Evolutionary conservation across 2,113 vertebrate genomes (phyloP).

Genomic region (Scalopus aquaticus): DNA sequence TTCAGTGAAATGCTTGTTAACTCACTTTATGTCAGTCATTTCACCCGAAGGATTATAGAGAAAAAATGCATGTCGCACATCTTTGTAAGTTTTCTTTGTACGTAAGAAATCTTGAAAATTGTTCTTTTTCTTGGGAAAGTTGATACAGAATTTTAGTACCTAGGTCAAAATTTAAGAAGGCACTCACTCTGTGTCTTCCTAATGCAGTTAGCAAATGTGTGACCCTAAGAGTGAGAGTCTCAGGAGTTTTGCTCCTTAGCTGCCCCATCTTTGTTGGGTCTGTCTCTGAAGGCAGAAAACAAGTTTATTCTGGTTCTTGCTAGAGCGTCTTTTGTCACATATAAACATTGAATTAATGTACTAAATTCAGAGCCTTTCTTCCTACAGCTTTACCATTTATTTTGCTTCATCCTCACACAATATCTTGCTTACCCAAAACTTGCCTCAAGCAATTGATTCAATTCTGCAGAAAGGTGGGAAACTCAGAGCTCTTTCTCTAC

Average conservation of each 20-base stretch:
- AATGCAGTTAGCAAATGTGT: not conserved
- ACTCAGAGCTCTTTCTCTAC: not conserved
- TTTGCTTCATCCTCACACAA: not conserved
- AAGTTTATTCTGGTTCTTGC: not conserved
- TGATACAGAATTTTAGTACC: not conserved
- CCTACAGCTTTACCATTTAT: not conserved
- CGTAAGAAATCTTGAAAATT: not conserved
- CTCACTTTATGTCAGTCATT: constrained; percentile 1
- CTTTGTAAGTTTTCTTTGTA: not conserved
- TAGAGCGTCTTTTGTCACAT: not conserved
- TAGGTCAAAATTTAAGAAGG: not conserved
- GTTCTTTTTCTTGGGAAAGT: not conserved
- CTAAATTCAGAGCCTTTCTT: not conserved
- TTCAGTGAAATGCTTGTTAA: constrained; percentile 1
- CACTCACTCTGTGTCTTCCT: not conserved
- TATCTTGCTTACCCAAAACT: not conserved
- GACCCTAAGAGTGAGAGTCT: not conserved
- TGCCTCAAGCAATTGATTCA: not conserved
- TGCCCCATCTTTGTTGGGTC: not conserved
- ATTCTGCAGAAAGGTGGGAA: not conserved
- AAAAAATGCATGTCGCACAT: not conserved
- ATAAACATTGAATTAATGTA: not conserved
- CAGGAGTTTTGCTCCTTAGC: not conserved
- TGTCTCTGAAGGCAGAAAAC: not conserved
- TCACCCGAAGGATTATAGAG: not conserved